Conservation (phyloP, 2,888 invertebrate genomes). For the Tenthredo scrophulariae region DNA sequence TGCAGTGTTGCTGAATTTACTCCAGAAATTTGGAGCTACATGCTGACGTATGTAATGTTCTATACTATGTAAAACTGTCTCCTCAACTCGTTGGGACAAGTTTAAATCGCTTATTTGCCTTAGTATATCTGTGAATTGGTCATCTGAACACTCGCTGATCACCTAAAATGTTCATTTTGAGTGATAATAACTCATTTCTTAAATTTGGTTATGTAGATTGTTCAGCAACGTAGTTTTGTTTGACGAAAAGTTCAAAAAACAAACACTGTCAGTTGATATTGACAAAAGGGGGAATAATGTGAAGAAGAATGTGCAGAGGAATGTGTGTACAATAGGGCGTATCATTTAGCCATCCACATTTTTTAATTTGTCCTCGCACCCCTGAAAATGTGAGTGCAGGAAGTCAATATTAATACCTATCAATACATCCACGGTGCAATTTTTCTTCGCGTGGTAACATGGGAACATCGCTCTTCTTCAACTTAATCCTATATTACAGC, state of each 20-base stretch:
- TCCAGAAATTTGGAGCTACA: conserved; percentile 85
- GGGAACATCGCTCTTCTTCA: too few species aligned
- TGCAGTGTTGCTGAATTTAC: conserved; percentile 80
- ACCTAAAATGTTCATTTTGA: conserved; percentile 58
- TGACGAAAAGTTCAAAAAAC: background rate
- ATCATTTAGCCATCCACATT: too few species aligned
- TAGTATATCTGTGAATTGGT: conserved; percentile 73
- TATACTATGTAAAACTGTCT: conserved; percentile 78
- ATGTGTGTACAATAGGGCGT: too few species aligned
- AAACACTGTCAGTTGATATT: background rate
- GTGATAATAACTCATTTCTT: background rate
- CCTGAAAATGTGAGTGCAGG: too few species aligned
- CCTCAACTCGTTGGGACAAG: conserved; percentile 74
- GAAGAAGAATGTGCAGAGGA: too few species aligned
- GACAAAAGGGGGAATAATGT: too few species aligned
- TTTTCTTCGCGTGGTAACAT: too few species aligned
- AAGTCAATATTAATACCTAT: too few species aligned
- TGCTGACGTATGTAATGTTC: conserved; percentile 83
- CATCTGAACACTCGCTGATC: conserved; percentile 70
- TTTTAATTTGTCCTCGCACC: too few species aligned
- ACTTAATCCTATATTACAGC: too few species aligned
- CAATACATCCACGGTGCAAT: too few species aligned
- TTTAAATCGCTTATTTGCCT: conserved; percentile 72
- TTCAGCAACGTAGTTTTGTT: background rate
- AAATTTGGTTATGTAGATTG: background rate